Conservation (phyloP, 1,140 invertebrate species). For the Bombus affinis region DNA sequence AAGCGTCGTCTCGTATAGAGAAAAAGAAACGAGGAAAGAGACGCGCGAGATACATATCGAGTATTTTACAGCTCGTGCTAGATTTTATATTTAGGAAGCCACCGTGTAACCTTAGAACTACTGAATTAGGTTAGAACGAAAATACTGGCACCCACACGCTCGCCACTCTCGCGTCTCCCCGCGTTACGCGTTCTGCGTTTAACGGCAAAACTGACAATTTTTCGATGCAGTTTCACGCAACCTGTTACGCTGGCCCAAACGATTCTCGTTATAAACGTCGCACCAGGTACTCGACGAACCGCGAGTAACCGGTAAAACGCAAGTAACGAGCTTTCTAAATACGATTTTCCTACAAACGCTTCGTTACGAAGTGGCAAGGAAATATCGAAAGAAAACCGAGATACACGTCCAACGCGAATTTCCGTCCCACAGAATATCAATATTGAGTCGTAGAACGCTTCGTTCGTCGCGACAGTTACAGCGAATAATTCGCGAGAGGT, state of each 20-base stretch:
- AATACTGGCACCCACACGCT: slow-evolving; percentile 75
- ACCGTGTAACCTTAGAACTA: slow-evolving; percentile 78
- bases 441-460: no score
- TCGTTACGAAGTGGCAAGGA: no score
- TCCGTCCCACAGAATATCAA: no score
- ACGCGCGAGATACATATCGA: background rate
- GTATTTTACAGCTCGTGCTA: slow-evolving; percentile 74
- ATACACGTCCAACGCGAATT: no score
- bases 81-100: slow-evolving; percentile 80
- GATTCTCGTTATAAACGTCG: background rate
- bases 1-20: no score
- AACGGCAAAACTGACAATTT: slow-evolving; percentile 28
- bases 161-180: slow-evolving; percentile 48
- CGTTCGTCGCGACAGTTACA: no score
- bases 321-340: no score
- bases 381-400: no score
- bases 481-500: no score
- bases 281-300: no score
- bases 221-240: background rate
- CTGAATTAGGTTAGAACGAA: slow-evolving; percentile 80
- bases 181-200: slow-evolving; percentile 53
- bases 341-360: no score
- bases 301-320: no score
- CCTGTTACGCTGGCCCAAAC: background rate
- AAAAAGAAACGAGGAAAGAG: background rate